These are phyloP conservation scores for Eremophila alpestris DNA, from an alignment of 2,797 vertebrate genomes.

Conservation along the genomic window DNA sequence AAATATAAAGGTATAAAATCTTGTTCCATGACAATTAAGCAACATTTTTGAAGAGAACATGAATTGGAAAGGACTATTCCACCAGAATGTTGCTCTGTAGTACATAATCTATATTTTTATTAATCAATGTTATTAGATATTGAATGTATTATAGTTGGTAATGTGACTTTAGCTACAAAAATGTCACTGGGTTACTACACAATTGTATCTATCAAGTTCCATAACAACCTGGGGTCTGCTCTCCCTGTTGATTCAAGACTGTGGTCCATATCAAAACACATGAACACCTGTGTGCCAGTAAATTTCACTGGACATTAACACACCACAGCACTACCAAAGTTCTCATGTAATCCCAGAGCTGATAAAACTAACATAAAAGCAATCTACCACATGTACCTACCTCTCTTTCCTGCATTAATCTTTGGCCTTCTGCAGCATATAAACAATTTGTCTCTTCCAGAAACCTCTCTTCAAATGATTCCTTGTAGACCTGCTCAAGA, in stretches of 20 bases:
- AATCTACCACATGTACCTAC: constrained; percentile 38
- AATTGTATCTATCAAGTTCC: neutral
- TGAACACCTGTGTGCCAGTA: neutral
- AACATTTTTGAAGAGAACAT: neutral
- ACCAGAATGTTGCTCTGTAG: accelerated
- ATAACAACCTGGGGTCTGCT: neutral
- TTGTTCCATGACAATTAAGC: neutral
- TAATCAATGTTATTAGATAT: neutral
- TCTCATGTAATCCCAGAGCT: neutral
- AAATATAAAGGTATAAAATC: neutral
- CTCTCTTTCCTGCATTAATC: constrained; percentile 85
- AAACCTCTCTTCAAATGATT: constrained; percentile 82
- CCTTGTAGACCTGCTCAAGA: constrained; percentile 79
- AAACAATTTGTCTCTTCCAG: constrained; percentile 84
- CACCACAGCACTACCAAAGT: neutral
- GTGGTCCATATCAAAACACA: neutral
- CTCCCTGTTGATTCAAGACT: neutral
- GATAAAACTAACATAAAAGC: neutral
- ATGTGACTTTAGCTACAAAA: neutral
- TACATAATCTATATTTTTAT: neutral
- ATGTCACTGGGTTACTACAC: neutral
- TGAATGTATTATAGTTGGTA: neutral
- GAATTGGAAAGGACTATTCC: neutral
- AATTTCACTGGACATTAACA: neutral
- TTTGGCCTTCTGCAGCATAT: constrained; percentile 84